Percentiles rank a stretch among this genome's conserved stretches.
Evolutionary conservation across 2,888 invertebrate species (phyloP).

Genomic region (Stictocephala bisonia): DNA sequence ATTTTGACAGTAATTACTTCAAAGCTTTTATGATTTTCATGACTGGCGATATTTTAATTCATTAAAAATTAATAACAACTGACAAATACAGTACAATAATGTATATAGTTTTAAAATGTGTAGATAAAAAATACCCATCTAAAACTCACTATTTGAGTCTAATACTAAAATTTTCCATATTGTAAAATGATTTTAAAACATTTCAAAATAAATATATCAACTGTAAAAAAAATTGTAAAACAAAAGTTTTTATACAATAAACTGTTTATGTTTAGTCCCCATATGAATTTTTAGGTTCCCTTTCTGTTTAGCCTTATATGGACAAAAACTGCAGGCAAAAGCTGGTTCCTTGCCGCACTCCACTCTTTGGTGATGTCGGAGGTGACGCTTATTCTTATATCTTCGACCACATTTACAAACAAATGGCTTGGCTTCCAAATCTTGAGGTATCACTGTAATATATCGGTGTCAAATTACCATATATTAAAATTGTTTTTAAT

Average conservation of each 20-base stretch:
- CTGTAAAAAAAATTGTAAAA: too few species aligned
- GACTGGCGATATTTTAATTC: too few species aligned
- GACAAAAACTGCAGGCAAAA: slow-evolving; percentile 64
- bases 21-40: too few species aligned
- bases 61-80: too few species aligned
- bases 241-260: slow-evolving; percentile 57
- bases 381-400: slow-evolving; percentile 54
- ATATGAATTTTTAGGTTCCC: slow-evolving; percentile 61
- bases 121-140: too few species aligned
- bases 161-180: too few species aligned
- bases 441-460: not conserved
- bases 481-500: not conserved
- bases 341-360: slow-evolving; percentile 64
- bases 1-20: too few species aligned
- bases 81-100: too few species aligned
- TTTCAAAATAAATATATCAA: too few species aligned
- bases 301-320: slow-evolving; percentile 63
- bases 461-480: not conserved
- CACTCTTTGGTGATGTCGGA: slow-evolving; percentile 54
- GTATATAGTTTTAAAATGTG: too few species aligned
- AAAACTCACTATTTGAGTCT: too few species aligned
- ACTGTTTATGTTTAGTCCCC: slow-evolving; percentile 43
- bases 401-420: slow-evolving; percentile 59
- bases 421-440: not conserved
- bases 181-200: too few species aligned